These are phyloP conservation scores for Phoxinus dragarum DNA, from an alignment of 2,797 vertebrate species.

Conservation along the genomic window DNA sequence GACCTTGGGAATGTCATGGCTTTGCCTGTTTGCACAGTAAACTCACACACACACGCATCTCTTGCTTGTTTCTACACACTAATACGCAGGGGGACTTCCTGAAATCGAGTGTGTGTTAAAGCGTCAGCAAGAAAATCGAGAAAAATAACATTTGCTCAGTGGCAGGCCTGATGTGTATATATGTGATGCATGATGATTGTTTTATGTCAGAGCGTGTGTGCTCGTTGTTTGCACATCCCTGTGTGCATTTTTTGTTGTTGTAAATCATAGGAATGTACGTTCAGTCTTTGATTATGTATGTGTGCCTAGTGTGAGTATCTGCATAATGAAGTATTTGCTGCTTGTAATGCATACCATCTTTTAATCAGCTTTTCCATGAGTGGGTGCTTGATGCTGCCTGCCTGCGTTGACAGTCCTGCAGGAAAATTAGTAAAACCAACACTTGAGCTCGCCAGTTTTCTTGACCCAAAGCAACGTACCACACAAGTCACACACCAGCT, in stretches of 20 bases:
- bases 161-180: not conserved
- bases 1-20: slow-evolving; percentile 52
- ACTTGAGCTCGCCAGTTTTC: slow-evolving; percentile 18
- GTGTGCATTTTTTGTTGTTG: not conserved
- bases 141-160: slow-evolving; percentile 13
- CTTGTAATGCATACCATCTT: slow-evolving; percentile 41
- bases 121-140: not conserved
- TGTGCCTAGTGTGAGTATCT: not conserved
- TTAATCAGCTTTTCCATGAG: slow-evolving; percentile 47
- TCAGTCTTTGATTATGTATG: slow-evolving; percentile 4
- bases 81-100: not conserved
- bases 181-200: not conserved
- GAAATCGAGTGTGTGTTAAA: slow-evolving; percentile 2
- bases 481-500: not conserved
- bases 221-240: not conserved
- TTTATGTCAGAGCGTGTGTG: not conserved
- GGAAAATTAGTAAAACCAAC: slow-evolving; percentile 50
- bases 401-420: slow-evolving; percentile 16
- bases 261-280: not conserved
- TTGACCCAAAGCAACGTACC: slow-evolving; percentile 12
- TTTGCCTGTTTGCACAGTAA: slow-evolving; percentile 22
- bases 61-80: slow-evolving; percentile 4
- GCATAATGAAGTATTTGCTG: slow-evolving; percentile 28
- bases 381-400: slow-evolving; percentile 21
- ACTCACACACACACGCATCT: not conserved